Conservation (phyloP, 1,140 invertebrate species). For the Uloborus diversus region DNA sequence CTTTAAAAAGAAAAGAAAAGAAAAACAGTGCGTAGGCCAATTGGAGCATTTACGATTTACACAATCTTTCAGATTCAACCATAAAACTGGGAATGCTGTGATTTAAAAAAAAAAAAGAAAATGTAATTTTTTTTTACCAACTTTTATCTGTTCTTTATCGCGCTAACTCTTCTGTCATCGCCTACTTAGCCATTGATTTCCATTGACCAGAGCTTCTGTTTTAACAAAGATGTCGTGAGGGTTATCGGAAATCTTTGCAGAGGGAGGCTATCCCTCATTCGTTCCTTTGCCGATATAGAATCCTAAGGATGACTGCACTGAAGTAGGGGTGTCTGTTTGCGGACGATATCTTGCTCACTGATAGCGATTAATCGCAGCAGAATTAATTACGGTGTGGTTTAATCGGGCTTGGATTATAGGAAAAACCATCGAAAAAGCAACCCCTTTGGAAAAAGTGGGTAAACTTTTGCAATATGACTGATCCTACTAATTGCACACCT, state of each 20-base stretch:
- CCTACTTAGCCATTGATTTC: conserved; percentile 52
- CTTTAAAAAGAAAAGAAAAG: no score
- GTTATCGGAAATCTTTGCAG: conserved; percentile 48
- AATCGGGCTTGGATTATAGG: conserved; percentile 25
- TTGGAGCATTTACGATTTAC: no score
- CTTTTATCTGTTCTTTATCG: no score
- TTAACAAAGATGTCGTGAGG: conserved; percentile 45
- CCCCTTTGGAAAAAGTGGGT: not conserved
- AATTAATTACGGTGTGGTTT: conserved; percentile 20
- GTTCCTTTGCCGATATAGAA: conserved; percentile 17
- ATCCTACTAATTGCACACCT: conserved; percentile 43
- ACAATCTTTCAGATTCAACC: no score
- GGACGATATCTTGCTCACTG: conserved; percentile 13
- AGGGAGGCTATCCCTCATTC: not conserved
- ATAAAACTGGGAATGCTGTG: no score
- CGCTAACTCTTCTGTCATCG: no score
- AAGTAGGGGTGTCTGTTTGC: conserved; percentile 4
- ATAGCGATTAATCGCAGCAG: conserved; percentile 17
- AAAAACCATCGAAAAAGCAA: conserved; percentile 8
- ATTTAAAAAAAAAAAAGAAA: no score
- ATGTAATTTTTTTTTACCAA: no score
- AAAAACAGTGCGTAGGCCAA: no score
- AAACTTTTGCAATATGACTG: conserved; percentile 29
- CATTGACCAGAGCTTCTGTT: conserved; percentile 33
- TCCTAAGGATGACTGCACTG: not conserved